Base-by-base conservation (phyloP, 2,888 invertebrate species). In the Phania funesta region DNA sequence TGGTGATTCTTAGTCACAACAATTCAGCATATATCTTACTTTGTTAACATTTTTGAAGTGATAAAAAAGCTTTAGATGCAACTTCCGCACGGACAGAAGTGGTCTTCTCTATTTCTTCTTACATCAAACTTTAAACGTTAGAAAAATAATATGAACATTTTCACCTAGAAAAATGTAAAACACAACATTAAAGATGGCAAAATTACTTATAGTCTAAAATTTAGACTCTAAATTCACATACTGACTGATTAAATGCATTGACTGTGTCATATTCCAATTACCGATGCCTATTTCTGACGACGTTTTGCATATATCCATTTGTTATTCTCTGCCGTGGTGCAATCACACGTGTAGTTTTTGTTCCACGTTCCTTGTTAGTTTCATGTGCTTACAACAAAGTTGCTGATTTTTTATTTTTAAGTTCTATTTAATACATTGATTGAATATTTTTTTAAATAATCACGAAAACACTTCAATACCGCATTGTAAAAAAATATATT, bases 391-490 rank as follows among this genome's bases (percentile, higher is more conserved):
- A 5, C 74, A 35, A 75, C 65, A 65, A 48, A 56, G 56, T 74
- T 35, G 50, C 20, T 2, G 3, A 2, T 35, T n/a, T n/a, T 58
- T 4, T 1, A 3, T 38, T n/a, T 20, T 26, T 38, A 29, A 32
- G 26, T n/a, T 44, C 35, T 67, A 0, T 64, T 41, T 26, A 38
- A 29, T 26, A 50, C 35, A 35, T 44, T 32, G 1, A 38, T 48
- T 58, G 38, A 26, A 52, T 16, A 13, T 4, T 38, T 3, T 38
- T 3, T 1, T n/a, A 38, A n/a, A 65, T n/a, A n/a, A n/a, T n/a
- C n/a, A 64, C 13, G 6, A 18, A 67, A 75, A 46, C 46, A 38
- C 71, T 71, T 71, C 54, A 76, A 71, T 76, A 76, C 54, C 46
- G 67, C 58, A 41, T 67, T 32, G 64, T 70, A 75, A n/a, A 80